phyloP scores from a whole-genome alignment of 2,113 vertebrate species.

The Rhinolophus ferrumequinum region DNA sequence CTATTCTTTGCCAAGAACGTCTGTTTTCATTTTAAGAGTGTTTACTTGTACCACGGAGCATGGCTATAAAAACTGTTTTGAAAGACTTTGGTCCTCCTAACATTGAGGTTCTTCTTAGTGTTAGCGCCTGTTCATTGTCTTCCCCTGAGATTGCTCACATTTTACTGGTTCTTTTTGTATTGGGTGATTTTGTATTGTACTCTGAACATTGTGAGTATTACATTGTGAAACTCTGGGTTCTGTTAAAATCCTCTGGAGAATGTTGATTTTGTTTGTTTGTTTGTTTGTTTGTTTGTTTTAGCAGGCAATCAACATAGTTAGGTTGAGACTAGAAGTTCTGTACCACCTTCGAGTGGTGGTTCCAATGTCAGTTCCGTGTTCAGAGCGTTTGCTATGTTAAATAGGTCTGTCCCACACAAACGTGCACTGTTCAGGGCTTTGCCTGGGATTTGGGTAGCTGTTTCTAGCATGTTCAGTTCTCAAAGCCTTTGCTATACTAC shows the following conservation, averaged over 20 bases:
- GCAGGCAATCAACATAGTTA: background rate
- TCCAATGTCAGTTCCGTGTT: accelerated
- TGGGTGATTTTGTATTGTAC: background rate
- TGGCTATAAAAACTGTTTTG: background rate
- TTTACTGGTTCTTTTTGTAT: background rate
- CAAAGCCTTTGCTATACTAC: background rate
- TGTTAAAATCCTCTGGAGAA: background rate
- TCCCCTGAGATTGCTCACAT: background rate
- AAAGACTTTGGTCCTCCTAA: background rate
- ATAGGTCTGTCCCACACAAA: background rate
- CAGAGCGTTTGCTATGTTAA: background rate
- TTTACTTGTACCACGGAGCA: background rate
- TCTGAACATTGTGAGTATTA: background rate
- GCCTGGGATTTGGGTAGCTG: background rate
- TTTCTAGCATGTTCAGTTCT: background rate
- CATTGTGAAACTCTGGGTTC: background rate
- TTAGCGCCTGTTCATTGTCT: background rate
- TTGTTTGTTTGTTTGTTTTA: background rate
- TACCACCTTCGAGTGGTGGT: background rate
- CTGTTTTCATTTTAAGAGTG: background rate
- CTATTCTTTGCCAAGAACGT: background rate
- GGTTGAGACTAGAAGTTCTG: background rate
- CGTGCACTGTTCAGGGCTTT: background rate
- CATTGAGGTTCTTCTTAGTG: background rate
- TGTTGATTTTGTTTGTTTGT: background rate